Conservation (phyloP, 2,888 invertebrate species). For the Andrena trimmerana region DNA sequence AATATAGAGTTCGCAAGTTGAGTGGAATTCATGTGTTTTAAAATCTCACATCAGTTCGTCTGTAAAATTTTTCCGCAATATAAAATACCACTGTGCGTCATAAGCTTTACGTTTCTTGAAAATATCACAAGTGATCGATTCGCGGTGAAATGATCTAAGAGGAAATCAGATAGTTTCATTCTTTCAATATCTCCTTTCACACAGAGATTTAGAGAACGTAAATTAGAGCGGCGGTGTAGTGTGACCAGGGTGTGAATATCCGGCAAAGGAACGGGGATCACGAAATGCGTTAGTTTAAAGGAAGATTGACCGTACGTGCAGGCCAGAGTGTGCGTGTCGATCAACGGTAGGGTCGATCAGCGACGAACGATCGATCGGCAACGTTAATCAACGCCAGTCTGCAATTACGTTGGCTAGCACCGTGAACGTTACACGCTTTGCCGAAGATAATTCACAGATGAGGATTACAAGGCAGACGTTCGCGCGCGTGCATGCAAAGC, state of each 20-base stretch:
- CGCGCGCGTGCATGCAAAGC: too few species aligned
- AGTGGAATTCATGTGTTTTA: not conserved
- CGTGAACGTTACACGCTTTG: slow-evolving; percentile 51
- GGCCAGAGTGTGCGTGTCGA: slow-evolving; percentile 29
- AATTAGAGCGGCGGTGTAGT: slow-evolving; percentile 2
- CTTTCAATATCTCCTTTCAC: not conserved
- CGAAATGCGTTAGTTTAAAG: slow-evolving; percentile 38
- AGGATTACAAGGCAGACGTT: slow-evolving; percentile 42
- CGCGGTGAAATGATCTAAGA: too few species aligned
- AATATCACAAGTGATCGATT: too few species aligned
- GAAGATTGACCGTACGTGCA: slow-evolving; percentile 21
- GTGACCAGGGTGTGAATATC: not conserved
- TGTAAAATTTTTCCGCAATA: too few species aligned
- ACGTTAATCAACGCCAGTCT: slow-evolving; percentile 55
- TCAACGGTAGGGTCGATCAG: slow-evolving; percentile 43
- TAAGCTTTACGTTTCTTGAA: too few species aligned
- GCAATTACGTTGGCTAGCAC: slow-evolving; percentile 46
- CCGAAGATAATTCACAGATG: slow-evolving; percentile 39
- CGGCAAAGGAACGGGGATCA: not conserved
- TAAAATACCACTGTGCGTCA: too few species aligned
- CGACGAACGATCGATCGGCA: slow-evolving; percentile 46
- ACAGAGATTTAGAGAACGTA: not conserved
- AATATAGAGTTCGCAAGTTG: too few species aligned
- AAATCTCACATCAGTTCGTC: not conserved
- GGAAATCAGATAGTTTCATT: not conserved